A percentile compares a stretch with the other conserved stretches of the same genome.
Conservation (phyloP, 2,113 vertebrate species). For the Equus quagga region DNA sequence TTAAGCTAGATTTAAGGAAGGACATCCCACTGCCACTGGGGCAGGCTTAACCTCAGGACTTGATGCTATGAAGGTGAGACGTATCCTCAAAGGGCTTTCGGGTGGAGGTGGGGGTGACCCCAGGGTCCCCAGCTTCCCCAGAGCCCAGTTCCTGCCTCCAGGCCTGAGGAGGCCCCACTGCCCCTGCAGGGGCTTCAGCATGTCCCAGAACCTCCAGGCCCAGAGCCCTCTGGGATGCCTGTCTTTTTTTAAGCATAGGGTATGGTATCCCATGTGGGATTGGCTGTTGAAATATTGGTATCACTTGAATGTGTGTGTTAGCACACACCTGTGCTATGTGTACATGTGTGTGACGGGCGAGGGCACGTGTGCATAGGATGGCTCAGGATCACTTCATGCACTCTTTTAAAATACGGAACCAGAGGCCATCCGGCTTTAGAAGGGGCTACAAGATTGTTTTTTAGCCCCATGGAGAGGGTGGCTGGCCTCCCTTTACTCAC, state of each 20-base stretch:
- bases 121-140: not conserved
- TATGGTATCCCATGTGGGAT: not conserved
- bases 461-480: not conserved
- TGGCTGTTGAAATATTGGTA: not conserved
- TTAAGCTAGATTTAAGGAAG: not conserved
- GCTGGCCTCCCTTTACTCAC: not conserved
- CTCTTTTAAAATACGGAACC: not conserved
- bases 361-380: rapidly evolving
- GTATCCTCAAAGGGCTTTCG: not conserved
- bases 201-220: not conserved
- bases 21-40: not conserved
- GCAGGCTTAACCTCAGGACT: not conserved
- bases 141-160: not conserved
- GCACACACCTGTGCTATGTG: not conserved
- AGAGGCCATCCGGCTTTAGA: not conserved
- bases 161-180: not conserved
- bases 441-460: not conserved
- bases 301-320: not conserved
- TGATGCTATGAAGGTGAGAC: not conserved
- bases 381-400: not conserved
- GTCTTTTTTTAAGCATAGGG: not conserved
- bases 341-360: not conserved
- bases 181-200: not conserved
- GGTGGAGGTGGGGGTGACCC: not conserved
- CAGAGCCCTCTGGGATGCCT: not conserved